Percentiles rank a stretch among this genome's conserved stretches.
phyloP scores from a whole-genome alignment of 2,797 vertebrate genomes.

The Perodicticus potto region DNA sequence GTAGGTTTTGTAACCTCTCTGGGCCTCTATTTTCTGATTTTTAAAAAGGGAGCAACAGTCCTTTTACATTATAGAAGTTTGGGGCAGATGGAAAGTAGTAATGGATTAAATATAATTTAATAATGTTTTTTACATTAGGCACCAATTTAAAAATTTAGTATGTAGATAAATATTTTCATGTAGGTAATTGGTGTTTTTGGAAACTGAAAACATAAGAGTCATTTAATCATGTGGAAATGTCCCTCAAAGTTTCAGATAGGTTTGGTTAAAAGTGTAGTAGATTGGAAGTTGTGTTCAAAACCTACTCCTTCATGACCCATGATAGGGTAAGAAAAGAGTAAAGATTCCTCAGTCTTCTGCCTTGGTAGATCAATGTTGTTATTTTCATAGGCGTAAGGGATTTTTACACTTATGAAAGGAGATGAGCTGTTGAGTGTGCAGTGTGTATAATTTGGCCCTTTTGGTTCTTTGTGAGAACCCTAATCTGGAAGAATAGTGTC shows the following conservation, averaged over 20 bases:
- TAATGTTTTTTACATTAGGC: too few species aligned
- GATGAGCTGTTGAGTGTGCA: background rate
- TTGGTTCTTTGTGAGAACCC: background rate
- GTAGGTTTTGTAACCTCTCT: background rate
- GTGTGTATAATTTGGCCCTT: background rate
- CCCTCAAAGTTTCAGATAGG: background rate
- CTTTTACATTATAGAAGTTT: background rate
- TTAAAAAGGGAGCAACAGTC: background rate
- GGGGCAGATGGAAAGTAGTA: background rate
- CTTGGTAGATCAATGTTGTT: background rate
- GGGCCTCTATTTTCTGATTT: background rate
- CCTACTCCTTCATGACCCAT: background rate
- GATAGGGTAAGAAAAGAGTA: background rate
- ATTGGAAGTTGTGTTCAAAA: background rate
- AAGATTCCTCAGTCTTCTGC: background rate
- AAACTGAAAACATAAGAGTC: constrained; percentile 12
- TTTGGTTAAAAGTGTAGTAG: constrained; percentile 1
- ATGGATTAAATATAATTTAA: background rate
- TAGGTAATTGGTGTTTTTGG: background rate
- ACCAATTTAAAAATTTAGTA: background rate
- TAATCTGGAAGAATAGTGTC: background rate
- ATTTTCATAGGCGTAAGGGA: background rate
- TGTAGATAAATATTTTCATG: background rate
- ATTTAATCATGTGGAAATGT: background rate
- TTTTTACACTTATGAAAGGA: background rate